phyloP scores from a whole-genome alignment of 2,888 invertebrate genomes.

The Aspidapion aeneum region DNA sequence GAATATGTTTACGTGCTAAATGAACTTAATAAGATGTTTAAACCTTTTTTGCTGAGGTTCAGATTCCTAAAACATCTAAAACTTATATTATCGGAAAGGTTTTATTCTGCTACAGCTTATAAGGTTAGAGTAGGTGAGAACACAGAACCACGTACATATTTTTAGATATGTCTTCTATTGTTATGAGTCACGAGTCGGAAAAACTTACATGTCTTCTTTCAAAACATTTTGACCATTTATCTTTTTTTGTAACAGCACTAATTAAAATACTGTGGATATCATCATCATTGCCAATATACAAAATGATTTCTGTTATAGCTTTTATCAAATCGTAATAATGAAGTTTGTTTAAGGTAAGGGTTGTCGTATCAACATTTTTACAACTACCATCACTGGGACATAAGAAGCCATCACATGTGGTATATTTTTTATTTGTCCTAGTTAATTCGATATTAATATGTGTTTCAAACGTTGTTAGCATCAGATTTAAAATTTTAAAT shows the following conservation, averaged over 20 bases:
- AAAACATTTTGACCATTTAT: constrained; percentile 67
- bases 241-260: constrained; percentile 55
- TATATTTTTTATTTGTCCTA: constrained; percentile 26
- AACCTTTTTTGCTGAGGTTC: too few relatives aligned
- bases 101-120: too few relatives aligned
- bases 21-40: too few relatives aligned
- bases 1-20: too few relatives aligned
- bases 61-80: too few relatives aligned
- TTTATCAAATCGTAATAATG: constrained; percentile 57
- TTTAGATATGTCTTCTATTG: too few relatives aligned
- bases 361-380: constrained; percentile 36
- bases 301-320: constrained; percentile 61
- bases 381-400: constrained; percentile 63
- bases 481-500: constrained; percentile 58
- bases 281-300: constrained; percentile 59
- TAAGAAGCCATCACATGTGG: constrained; percentile 62
- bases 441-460: constrained; percentile 37
- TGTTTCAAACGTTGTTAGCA: constrained; percentile 54
- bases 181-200: too few relatives aligned
- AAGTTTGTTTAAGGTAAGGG: constrained; percentile 23
- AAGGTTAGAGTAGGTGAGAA: too few relatives aligned
- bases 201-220: constrained; percentile 66
- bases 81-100: too few relatives aligned
- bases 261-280: constrained; percentile 64
- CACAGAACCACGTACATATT: too few relatives aligned